Base-by-base conservation (phyloP, 2,888 invertebrate species). In the Gymnocheta viridis region DNA sequence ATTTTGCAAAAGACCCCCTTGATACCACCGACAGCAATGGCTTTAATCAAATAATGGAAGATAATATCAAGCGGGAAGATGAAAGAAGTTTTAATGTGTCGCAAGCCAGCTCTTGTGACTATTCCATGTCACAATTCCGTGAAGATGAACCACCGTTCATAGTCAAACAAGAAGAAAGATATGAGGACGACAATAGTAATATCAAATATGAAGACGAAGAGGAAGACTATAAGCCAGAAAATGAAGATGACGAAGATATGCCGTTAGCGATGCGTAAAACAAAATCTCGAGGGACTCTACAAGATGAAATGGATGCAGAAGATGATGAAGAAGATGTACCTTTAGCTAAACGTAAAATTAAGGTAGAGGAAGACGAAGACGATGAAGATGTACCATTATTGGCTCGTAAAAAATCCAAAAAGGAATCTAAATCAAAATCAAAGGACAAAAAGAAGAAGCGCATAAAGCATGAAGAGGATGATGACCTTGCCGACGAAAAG, bases 261-360 rank as follows among this genome's bases (percentile, higher is more conserved):
- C 86, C 85, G 7, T 60, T 86, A 19, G 82, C 85, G 14, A 73
- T 73, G 62, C 85, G 86, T 35, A 86, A 79, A 76, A 47, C 64
- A 0, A 79, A 78, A 22, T 58, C 74, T 17, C 67, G 72, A 9
- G 41, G 27, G 3, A 56, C 72, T 10, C 29, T 54, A 10, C 82
- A 86, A 3, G 69, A 64, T 67, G 84, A 60, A 51, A 24, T 32
- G 32, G 85, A 51, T 19, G 73, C 88, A 54, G 92, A 91, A 64
- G 92, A 94, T 17, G 94, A 94, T 2, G 95, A 96, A 86, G 96
- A 96, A 89, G 96, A 97, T 91, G 89, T 94, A 64, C 96, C 96
- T 87, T 91, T 96, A 93, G 96, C 96, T 93, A 93, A 92, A 78
- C 89, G 89, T 4, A 91, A 89, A 80, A 87, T 87, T 5, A 88